These are phyloP conservation scores for Agelaius phoeniceus DNA, from an alignment of 2,113 vertebrate genomes.

Conservation along the genomic window DNA sequence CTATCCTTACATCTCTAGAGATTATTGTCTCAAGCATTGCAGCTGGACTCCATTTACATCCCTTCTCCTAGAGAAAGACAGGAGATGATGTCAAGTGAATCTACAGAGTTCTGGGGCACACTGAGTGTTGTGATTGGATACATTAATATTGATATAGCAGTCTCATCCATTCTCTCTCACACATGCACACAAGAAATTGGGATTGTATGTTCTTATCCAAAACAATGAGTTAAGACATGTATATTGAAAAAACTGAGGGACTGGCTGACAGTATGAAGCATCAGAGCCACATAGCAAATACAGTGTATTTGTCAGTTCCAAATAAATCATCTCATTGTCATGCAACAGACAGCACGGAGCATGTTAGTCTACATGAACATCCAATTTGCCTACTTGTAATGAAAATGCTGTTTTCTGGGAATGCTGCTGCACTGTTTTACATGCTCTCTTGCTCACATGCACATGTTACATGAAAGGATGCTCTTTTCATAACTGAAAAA, in stretches of 20 bases:
- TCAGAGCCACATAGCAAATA: neutral
- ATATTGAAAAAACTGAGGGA: neutral
- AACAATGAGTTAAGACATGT: rapidly evolving
- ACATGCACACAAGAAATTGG: neutral
- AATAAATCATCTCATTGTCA: neutral
- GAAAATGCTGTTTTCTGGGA: neutral
- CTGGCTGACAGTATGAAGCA: neutral
- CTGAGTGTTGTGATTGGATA: neutral
- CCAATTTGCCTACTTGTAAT: neutral
- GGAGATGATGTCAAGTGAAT: neutral
- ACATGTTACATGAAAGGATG: neutral
- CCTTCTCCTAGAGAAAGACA: neutral
- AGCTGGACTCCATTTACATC: neutral
- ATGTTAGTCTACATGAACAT: neutral
- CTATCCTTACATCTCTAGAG: neutral
- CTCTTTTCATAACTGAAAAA: slow-evolving; percentile 3
- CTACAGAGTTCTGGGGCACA: neutral
- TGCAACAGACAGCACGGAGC: neutral
- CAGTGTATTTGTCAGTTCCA: neutral
- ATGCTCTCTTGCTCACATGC: slow-evolving; percentile 5
- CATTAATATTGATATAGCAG: neutral
- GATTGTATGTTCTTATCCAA: neutral
- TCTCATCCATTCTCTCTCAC: neutral
- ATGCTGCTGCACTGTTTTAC: neutral
- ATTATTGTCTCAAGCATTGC: neutral